Evolutionary conservation across 2,888 invertebrate species (phyloP), one percentile per base, ranked within the genome.

Genomic region (Ditylenchus weischeri): DNA sequence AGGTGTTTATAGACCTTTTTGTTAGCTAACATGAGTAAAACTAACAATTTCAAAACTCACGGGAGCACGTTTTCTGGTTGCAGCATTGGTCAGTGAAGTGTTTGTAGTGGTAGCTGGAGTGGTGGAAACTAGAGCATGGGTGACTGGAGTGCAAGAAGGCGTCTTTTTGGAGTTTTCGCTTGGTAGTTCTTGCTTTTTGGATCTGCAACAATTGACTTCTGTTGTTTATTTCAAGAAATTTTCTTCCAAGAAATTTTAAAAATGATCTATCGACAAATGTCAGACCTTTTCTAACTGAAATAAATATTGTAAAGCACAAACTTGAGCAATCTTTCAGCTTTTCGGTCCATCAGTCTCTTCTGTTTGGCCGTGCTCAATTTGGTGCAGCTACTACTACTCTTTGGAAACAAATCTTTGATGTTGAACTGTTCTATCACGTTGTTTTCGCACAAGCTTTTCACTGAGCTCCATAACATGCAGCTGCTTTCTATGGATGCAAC

Each of bases 391-490:
- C 1, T 8, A 23, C 11, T 23, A 18, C 23, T 13, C 54, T 54
- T 54, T 29, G 54, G 54, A 54, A 54, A 54, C 11, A 54, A n/a
- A 3, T 54, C 54, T 21, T 29, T 54, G 11, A 54, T 21, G 10
- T n/a, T 54, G 10, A 29, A 23, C 54, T 54, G 23, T 7, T 29
- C 15, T 29, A 15, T n/a, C 23, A 21, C 23, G 7, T 54, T 54
- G 10, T 18, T 35, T 10, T 71, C 69, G 36, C 66, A 73, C 21
- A 70, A 72, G 21, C 23, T 54, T 50, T 75, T 71, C 18, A 71
- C 60, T 23, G 47, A 48, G 23, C 66, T 59, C 74, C 74, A 73
- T 19, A 75, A 54, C 54, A 73, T n/a, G 10, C 77, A 74, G 57
- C 63, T 63, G 11, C 23, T 62, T 18, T 62, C 54, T n/a, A 73